Evolutionary conservation across 2,797 vertebrate genomes (phyloP), one percentile per base, ranked within the genome.

Genomic region (Toxotes lorentzi): DNA sequence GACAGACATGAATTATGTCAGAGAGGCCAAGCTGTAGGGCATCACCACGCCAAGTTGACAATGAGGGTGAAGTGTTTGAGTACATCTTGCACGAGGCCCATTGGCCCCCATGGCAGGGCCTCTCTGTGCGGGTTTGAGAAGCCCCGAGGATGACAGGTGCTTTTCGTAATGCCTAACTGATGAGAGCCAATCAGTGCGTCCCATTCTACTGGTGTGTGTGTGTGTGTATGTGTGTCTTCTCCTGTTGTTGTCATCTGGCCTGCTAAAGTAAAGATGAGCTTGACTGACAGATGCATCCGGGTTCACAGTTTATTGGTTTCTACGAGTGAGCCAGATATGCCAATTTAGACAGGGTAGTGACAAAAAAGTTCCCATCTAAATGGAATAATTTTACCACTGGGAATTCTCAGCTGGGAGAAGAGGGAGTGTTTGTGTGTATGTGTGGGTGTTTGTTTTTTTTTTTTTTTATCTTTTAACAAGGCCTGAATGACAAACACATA

Each of bases 241-340:
- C 91, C 90, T 96, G 95, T 95, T 96, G 94, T 96, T 97, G 96
- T 97, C 96, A 96, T 97, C 96, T 96, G 96, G 95, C 95, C 95
- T 89, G 92, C 95, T 95, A 97, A 95, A 95, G 91, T 94, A 96
- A 97, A 96, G 96, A 97, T 96, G 95, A 95, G 93, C 96, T 97
- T 97, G 97, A 97, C 95, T 97, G 97, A 96, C 97, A 96, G 96
- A 96, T 97, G 96, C 96, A 97, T 96, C 96, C 96, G 95, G 95
- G 96, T 98, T 97, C 97, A 98, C 97, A 97, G 95, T 98, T 98
- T 97, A 97, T 96, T 97, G 96, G 95, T 97, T 97, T 97, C 96
- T 95, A 95, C 96, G 90, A 97, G 96, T 96, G 96, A 97, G 96
- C 94, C 96, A 96, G 97, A 97, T 97, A 96, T 97, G 97, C 97